Percentiles rank a stretch among this genome's conserved stretches.
phyloP scores from a whole-genome alignment of 1,140 invertebrate genomes.

The Eumeta japonica region DNA sequence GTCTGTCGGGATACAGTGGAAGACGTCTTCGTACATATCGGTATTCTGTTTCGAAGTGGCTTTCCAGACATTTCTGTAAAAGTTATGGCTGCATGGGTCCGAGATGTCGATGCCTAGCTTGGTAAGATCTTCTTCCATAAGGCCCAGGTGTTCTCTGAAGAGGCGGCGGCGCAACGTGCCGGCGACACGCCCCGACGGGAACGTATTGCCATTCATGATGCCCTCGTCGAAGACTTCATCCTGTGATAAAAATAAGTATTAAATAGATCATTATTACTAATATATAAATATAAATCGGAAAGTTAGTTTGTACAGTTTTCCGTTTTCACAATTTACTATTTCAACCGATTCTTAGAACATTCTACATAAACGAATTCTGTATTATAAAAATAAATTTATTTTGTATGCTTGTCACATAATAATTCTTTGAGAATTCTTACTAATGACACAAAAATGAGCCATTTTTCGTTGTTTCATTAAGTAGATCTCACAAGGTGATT shows the following conservation, averaged over 20 bases:
- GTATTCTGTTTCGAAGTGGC: conserved; percentile 77
- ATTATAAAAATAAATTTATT: too few relatives aligned
- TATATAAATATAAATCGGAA: too few relatives aligned
- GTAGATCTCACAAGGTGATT: too few relatives aligned
- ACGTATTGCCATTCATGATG: conserved; percentile 76
- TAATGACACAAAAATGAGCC: too few relatives aligned
- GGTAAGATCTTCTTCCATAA: conserved; percentile 56
- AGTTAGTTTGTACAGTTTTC: not conserved
- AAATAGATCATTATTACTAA: conserved; percentile 5
- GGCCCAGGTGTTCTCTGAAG: conserved; percentile 87
- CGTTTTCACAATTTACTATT: too few relatives aligned
- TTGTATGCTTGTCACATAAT: too few relatives aligned
- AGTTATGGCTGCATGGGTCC: conserved; percentile 73
- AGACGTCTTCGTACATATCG: conserved; percentile 81
- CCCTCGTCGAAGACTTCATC: conserved; percentile 81
- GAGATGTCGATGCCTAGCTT: conserved; percentile 60
- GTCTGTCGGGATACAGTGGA: conserved; percentile 79
- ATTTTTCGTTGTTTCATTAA: too few relatives aligned
- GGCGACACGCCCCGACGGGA: conserved; percentile 81
- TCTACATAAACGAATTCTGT: too few relatives aligned
- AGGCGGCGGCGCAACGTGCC: conserved; percentile 79
- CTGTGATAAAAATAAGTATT: conserved; percentile 40
- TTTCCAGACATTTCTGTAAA: conserved; percentile 82
- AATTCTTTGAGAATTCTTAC: too few relatives aligned
- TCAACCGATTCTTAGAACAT: too few relatives aligned